Base-by-base conservation (phyloP, 2,113 vertebrate species). In the Acrocephalus arundinaceus region DNA sequence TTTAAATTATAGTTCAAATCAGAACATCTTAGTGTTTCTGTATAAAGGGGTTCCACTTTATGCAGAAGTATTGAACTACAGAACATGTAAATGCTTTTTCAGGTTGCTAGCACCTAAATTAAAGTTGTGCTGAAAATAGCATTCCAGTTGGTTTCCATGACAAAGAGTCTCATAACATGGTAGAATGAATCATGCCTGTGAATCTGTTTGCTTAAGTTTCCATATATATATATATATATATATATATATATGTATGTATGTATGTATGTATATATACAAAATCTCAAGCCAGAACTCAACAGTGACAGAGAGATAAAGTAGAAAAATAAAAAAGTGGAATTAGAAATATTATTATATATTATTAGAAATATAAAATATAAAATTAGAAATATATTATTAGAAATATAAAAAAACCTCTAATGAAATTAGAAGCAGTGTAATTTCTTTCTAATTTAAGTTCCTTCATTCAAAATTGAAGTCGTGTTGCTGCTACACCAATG, bases 401-500 rank as follows among this genome's bases (percentile, higher is more conserved):
- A 76, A 79, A 65, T 83, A 76, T 16, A 21, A 54, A 87, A 85
- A 84, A 90, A 70, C 6, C 37, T 39, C 4, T 52, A 48, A 27
- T 52, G 7, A 90, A 92, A 55, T 59, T 57, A 68, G 11, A 48
- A 76, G 5, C 22, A 23, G 22, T 59, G 8, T 39, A 39, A 39
- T 39, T 39, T 39, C 37, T 39, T 39, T 39, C 37, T 39, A 39
- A 39, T 39, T 84, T 63, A 76, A 79, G 25, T 78, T 72, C 13
- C 15, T 74, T 80, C 33, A 80, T 1, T n/a, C 23, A 52, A 82
- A 58, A 2, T 5, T 49, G 48, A 81, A 90, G 9, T 77, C 0
- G 3, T 45, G 8, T 46, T 85, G 9, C 25, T 78, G 25, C 17
- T 46, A 9, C 0, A 1, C 7, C 1, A 2, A 41, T n/a, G 7